Conservation (phyloP, 1,140 invertebrate genomes). For the Goniozus legneri region DNA sequence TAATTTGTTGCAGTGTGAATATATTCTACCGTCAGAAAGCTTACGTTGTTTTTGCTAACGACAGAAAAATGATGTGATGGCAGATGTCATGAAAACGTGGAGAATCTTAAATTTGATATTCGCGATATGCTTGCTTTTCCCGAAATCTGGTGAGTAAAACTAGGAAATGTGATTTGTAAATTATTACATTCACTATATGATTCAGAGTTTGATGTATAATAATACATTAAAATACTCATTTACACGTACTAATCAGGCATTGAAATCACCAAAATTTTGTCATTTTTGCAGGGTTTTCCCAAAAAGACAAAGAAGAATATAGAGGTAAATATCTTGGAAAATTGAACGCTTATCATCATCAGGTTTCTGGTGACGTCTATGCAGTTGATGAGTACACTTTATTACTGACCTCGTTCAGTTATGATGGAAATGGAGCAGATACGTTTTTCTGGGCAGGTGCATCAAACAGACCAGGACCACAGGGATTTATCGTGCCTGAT, state of each 20-base stretch:
- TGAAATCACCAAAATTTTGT: background rate
- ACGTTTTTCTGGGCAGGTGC: slow-evolving; percentile 91
- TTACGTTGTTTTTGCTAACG: no score
- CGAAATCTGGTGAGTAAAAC: slow-evolving; percentile 10
- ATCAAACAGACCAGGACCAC: slow-evolving; percentile 79
- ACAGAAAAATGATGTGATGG: slow-evolving; percentile 29
- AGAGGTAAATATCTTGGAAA: slow-evolving; percentile 79
- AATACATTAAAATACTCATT: background rate
- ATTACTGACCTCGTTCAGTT: slow-evolving; percentile 79
- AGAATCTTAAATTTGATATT: slow-evolving; percentile 12
- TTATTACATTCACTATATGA: background rate
- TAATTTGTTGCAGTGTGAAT: no score
- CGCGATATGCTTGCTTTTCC: slow-evolving; percentile 16
- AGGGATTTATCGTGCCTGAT: slow-evolving; percentile 88
- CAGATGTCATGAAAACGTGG: slow-evolving; percentile 22
- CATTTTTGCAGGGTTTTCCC: slow-evolving; percentile 19
- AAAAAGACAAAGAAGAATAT: slow-evolving; percentile 67
- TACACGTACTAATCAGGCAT: no score
- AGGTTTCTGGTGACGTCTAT: slow-evolving; percentile 84
- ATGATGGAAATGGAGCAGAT: slow-evolving; percentile 87
- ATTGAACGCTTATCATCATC: slow-evolving; percentile 87
- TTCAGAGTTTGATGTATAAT: background rate
- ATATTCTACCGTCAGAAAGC: no score
- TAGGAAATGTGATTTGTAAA: background rate
- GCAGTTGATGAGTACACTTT: slow-evolving; percentile 86